Conservation (phyloP, 1,140 invertebrate species). For the Leucophenga varia region DNA sequence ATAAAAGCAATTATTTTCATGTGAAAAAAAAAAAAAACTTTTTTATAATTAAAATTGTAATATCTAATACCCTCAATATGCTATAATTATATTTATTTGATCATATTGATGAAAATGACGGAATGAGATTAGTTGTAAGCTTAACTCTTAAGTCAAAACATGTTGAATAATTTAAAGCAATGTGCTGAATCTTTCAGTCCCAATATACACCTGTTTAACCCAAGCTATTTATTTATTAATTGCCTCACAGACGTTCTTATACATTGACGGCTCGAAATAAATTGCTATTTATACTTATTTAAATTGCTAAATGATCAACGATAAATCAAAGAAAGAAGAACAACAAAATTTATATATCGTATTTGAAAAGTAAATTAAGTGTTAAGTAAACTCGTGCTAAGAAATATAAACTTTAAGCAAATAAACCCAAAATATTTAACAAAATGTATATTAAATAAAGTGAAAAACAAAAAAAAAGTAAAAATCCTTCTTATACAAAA, state of each 20-base stretch:
- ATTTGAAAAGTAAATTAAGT: constrained; percentile 32
- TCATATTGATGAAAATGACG: constrained; percentile 14
- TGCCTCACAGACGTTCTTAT: no score
- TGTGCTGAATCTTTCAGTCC: constrained; percentile 17
- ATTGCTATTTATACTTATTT: constrained; percentile 35
- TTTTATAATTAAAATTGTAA: no score
- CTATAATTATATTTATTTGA: constrained; percentile 22
- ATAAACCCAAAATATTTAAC: constrained; percentile 8
- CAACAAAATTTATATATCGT: constrained; percentile 7
- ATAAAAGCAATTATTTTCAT: constrained; percentile 45
- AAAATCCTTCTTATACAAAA: constrained; percentile 30
- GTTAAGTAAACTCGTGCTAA: constrained; percentile 22
- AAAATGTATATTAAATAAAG: constrained; percentile 32
- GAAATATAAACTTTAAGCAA: no score
- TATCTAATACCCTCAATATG: no score
- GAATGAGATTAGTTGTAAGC: constrained; percentile 26
- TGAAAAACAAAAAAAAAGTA: constrained; percentile 6
- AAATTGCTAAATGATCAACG: constrained; percentile 28
- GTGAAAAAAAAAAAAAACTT: constrained; percentile 33
- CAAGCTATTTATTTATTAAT: constrained; percentile 41
- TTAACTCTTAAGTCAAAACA: constrained; percentile 20
- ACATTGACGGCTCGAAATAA: no score
- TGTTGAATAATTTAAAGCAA: constrained; percentile 40
- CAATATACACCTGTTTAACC: constrained; percentile 6
- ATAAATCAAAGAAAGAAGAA: constrained; percentile 24